Base-by-base conservation (phyloP, 2,113 vertebrate species). In the Dasyurus viverrinus region DNA sequence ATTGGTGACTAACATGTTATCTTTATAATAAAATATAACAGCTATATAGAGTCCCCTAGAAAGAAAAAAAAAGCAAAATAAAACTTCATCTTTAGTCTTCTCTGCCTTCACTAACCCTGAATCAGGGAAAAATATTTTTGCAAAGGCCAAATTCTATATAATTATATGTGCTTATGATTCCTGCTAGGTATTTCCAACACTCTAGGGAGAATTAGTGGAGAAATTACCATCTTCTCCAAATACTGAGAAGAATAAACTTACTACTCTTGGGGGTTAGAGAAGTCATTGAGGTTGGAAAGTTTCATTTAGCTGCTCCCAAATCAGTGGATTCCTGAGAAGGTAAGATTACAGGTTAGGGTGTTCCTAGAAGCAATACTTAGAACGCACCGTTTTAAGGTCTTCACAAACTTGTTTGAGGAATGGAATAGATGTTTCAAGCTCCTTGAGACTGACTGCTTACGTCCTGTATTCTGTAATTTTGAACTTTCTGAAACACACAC, bases 391-490 rank as follows among this genome's bases (percentile, higher is more conserved):
- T 99, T 99, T 94, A 99, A 99, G 27, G 99, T 99, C 98, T 99
- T 99, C 97, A 99, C 99, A 98, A 99, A 99, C 98, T 99, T 99
- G 98, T 99, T 99, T 91, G 99, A 99, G 95, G 99, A 99, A 97
- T 99, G 99, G 98, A 99, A 99, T 93, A 99, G 99, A 95, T 99
- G 99, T 97, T 99, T 99, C 97, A 99, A 98, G 95, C 99, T 99
- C 90, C 99, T 99, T 95, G 99, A 99, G 57, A 99, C 99, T 0
- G 99, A 99, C 97, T 99, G 99, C 98, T 99, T 99, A 95, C 99
- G 99, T 97, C 99, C 99, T 0, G 99, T 96, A 96, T 99, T 99
- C 98, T 99, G 99, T 92, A 99, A 97, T 98, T 99, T 99, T 3
- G 99, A 99, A 54, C 97, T 97, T 97, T 99, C 99, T 99, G 97